Percentiles rank a stretch among this genome's conserved stretches.
These are phyloP conservation scores for Apolygus lucorum DNA, from an alignment of 1,140 invertebrate genomes.

Conservation along the genomic window DNA sequence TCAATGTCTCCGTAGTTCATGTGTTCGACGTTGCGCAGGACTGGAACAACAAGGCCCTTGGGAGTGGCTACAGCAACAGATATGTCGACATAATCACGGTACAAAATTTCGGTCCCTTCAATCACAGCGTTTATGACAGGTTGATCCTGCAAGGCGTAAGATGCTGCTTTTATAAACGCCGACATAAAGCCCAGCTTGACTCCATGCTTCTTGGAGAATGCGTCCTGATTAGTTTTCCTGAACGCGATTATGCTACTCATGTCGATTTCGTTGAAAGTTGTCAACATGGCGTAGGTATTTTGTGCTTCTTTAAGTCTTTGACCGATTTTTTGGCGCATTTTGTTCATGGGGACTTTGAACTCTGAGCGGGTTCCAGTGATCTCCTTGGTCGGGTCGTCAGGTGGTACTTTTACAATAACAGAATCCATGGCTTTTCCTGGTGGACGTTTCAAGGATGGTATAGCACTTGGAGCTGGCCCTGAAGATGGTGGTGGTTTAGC, in stretches of 20 bases:
- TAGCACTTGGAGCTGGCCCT: background rate
- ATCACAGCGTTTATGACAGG: slow-evolving; percentile 98
- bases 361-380: slow-evolving; percentile 81
- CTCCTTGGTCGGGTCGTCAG: slow-evolving; percentile 70
- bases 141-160: slow-evolving; percentile 87
- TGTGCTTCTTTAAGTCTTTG: slow-evolving; percentile 95
- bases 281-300: slow-evolving; percentile 96
- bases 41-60: slow-evolving; percentile 96
- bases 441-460: background rate
- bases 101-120: slow-evolving; percentile 88
- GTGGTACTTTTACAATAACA: slow-evolving; percentile 52
- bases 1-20: slow-evolving; percentile 98
- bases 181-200: slow-evolving; percentile 98
- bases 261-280: slow-evolving; percentile 98
- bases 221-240: slow-evolving; percentile 77
- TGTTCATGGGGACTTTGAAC: slow-evolving; percentile 95
- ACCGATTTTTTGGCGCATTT: slow-evolving; percentile 91
- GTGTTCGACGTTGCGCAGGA: slow-evolving; percentile 86
- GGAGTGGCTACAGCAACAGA: slow-evolving; percentile 97
- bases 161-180: slow-evolving; percentile 89
- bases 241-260: slow-evolving; percentile 96
- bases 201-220: slow-evolving; percentile 84
- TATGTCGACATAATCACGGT: slow-evolving; percentile 96
- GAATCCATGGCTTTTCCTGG: background rate
- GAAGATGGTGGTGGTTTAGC: slow-evolving; percentile 34